phyloP scores from a whole-genome alignment of 2,797 vertebrate genomes.

The Cirrhinus mrigala region DNA sequence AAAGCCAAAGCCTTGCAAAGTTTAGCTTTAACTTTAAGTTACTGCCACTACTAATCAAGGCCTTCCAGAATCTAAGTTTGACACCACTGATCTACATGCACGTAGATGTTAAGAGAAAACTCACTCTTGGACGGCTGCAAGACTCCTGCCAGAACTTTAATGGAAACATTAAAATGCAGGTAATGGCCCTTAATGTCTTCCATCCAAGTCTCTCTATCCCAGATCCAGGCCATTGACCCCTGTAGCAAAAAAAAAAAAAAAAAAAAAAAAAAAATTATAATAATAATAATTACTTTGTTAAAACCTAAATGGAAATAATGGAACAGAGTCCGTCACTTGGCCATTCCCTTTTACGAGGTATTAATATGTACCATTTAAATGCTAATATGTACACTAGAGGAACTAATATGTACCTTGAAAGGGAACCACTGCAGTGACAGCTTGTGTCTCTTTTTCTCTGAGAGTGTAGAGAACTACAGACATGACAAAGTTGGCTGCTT shows the following conservation, averaged over 20 bases:
- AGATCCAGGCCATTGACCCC: neutral
- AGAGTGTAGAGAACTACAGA: neutral
- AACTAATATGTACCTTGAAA: neutral
- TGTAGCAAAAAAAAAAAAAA: neutral
- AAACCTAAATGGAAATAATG: neutral
- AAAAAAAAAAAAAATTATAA: too few species aligned
- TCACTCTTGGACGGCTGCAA: conserved; percentile 69
- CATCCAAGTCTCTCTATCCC: conserved; percentile 55
- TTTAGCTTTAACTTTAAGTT: neutral
- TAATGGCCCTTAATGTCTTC: conserved; percentile 64
- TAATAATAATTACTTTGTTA: neutral
- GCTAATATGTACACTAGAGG: neutral
- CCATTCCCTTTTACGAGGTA: neutral
- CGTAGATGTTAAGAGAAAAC: conserved; percentile 46
- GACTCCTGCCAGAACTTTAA: conserved; percentile 73
- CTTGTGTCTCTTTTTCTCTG: too few species aligned
- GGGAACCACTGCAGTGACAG: neutral
- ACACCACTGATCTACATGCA: neutral
- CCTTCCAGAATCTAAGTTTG: neutral
- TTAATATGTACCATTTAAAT: neutral
- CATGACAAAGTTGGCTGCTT: neutral
- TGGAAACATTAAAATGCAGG: conserved; percentile 72
- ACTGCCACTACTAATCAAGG: neutral
- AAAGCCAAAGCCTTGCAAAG: neutral
- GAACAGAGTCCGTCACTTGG: neutral